Evolutionary conservation across 2,888 invertebrate genomes (phyloP), one percentile per base, ranked within the genome.

Genomic region (Drosophila quinaria): DNA sequence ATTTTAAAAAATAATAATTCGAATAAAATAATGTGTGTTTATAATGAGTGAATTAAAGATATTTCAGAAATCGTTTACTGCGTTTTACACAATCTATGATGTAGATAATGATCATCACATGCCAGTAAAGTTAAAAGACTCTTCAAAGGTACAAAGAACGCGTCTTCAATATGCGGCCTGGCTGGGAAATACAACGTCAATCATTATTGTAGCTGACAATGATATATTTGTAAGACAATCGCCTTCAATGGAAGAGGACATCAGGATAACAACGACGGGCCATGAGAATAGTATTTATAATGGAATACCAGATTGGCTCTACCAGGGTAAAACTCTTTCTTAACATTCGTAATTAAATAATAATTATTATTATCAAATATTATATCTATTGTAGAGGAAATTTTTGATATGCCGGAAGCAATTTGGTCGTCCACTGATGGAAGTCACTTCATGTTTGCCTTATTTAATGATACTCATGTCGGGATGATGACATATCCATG

Each of bases 231-330:
- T 97, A 87, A 94, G 96, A 87, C 94, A 95, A 80, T 94, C 96
- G 49, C 97, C 97, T 1, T 94, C 96, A 52, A 93, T 93, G 68
- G 95, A 95, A 77, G 94, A 95, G 73, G 95, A 96, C 82, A 93
- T 94, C 63, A 94, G 95, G 52, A 94, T 97, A 90, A 97, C 97
- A 55, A 94, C 94, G 90, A 96, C 96, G 55, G 97, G 97, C 35
- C 93, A 94, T 78, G 95, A 96, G n/a, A 96, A 96, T 64, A 93
- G 95, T 63, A 94, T 98, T 64, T 98, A 97, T 94, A 98, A 98
- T 92, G 98, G 98, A 60, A 95, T 98, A 35, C 97, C 98, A 17
- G 98, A 99, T 92, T 99, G 98, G 98, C 93, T 99, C 31, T 99
- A 99, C 93, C 98, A 98, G 95, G 97, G 97, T 97, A 92, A 37